Conservation (phyloP, 1,140 invertebrate species). For the Drosophila nigrodunni region DNA sequence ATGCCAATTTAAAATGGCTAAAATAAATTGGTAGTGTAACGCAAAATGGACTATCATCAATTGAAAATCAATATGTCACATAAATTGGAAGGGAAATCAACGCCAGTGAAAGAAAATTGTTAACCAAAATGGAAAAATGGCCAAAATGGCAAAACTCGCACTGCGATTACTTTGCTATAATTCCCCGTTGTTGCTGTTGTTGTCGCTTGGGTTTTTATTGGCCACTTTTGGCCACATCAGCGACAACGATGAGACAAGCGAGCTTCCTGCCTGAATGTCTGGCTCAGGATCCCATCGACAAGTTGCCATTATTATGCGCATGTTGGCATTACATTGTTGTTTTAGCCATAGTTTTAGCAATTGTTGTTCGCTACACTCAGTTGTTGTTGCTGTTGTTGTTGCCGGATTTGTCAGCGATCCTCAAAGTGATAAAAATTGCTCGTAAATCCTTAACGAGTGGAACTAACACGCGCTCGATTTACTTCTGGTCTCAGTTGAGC, state of each 20-base stretch:
- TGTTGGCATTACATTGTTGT: conserved; percentile 72
- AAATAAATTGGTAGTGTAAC: conserved; percentile 71
- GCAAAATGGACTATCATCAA: conserved; percentile 84
- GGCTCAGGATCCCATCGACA: conserved; percentile 44
- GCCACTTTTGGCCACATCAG: conserved; percentile 83
- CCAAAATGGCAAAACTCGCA: conserved; percentile 47
- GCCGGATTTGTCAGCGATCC: conserved; percentile 84
- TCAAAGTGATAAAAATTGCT: conserved; percentile 85
- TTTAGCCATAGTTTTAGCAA: conserved; percentile 40
- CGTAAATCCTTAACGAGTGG: conserved; percentile 85
- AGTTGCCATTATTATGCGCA: conserved; percentile 81
- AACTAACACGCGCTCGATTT: conserved; percentile 75
- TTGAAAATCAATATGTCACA: conserved; percentile 85
- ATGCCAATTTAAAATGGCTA: conserved; percentile 75
- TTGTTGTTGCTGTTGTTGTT: conserved; percentile 64
- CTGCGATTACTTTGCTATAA: conserved; percentile 80
- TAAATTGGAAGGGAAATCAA: conserved; percentile 85
- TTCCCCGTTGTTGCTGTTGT: conserved; percentile 62
- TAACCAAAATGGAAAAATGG: conserved; percentile 61
- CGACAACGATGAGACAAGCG: conserved; percentile 82
- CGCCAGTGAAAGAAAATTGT: conserved; percentile 43
- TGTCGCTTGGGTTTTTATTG: conserved; percentile 74
- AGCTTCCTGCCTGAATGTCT: conserved; percentile 54
- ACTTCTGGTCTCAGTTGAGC: not conserved
- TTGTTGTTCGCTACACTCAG: conserved; percentile 32